These are phyloP conservation scores for Caenorhabditis sinica DNA, from an alignment of 2,888 invertebrate genomes.

Conservation along the genomic window DNA sequence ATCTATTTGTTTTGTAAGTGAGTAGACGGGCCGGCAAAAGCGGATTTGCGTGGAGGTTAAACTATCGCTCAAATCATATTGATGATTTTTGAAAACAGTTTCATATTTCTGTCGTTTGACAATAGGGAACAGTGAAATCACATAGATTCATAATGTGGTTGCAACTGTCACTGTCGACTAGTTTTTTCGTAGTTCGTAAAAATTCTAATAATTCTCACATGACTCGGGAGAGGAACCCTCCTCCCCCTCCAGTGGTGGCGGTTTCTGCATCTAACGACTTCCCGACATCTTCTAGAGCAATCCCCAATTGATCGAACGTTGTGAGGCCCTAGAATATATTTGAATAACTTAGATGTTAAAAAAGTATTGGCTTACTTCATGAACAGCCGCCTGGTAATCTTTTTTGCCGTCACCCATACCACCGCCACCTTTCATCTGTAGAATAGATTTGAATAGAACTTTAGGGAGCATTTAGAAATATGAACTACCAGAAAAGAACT, in stretches of 20 bases:
- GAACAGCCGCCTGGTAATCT: conserved; percentile 57
- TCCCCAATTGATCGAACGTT: conserved; percentile 57
- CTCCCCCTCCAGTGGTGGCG: conserved; percentile 35
- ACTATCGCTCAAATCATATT: conserved; percentile 23
- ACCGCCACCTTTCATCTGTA: conserved; percentile 60
- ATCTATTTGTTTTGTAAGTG: conserved; percentile 62
- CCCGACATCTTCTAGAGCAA: conserved; percentile 56
- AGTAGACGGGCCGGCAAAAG: conserved; percentile 34
- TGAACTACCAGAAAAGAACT: conserved; percentile 42
- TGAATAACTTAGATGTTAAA: not conserved
- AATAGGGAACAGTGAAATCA: conserved; percentile 25
- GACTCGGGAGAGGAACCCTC: conserved; percentile 42
- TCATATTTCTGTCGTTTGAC: not conserved
- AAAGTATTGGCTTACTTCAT: conserved; percentile 58
- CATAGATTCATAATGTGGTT: not conserved
- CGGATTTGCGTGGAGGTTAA: conserved; percentile 62
- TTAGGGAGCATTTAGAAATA: not conserved
- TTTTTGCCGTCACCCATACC: conserved; percentile 49
- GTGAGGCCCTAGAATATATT: conserved; percentile 48
- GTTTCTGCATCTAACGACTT: conserved; percentile 54
- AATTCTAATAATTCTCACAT: conserved; percentile 52
- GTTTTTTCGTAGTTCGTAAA: conserved; percentile 28
- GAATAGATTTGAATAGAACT: not conserved
- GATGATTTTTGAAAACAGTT: conserved; percentile 59
- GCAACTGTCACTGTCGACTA: conserved; percentile 14